These are phyloP conservation scores for Ciconia boyciana DNA, from an alignment of 2,113 vertebrate species.

Conservation along the genomic window DNA sequence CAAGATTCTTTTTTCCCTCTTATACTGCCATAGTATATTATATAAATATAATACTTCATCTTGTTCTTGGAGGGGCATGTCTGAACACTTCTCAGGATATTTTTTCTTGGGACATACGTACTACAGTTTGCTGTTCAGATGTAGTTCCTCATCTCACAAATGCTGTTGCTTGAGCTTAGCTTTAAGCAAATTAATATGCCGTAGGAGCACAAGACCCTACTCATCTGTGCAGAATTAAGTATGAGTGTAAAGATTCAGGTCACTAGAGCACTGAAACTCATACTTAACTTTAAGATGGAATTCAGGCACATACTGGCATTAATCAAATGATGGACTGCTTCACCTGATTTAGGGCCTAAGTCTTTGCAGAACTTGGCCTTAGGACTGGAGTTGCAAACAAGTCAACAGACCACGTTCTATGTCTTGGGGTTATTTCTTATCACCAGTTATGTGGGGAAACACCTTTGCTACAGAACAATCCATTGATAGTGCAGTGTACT, in stretches of 20 bases:
- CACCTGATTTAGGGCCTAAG: not conserved
- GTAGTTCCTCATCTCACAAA: not conserved
- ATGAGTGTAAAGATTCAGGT: not conserved
- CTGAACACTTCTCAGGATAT: not conserved
- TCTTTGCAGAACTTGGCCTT: not conserved
- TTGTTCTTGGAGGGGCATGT: not conserved
- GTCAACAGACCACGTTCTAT: not conserved
- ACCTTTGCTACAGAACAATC: not conserved
- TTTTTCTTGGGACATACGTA: not conserved
- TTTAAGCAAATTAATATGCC: not conserved
- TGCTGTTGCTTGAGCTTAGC: not conserved
- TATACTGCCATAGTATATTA: not conserved
- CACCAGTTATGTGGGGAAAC: not conserved
- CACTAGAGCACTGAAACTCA: not conserved
- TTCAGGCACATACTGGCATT: not conserved
- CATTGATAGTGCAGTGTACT: not conserved
- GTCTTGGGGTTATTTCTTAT: not conserved
- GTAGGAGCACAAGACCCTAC: not conserved
- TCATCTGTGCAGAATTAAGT: not conserved
- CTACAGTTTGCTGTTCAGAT: not conserved
- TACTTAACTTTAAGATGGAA: not conserved
- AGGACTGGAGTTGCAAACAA: not conserved
- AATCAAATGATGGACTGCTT: not conserved
- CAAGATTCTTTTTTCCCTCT: not conserved
- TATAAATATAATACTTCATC: not conserved